phyloP scores from a whole-genome alignment of 2,888 invertebrate genomes.

The Phragmatobia fuliginosa region DNA sequence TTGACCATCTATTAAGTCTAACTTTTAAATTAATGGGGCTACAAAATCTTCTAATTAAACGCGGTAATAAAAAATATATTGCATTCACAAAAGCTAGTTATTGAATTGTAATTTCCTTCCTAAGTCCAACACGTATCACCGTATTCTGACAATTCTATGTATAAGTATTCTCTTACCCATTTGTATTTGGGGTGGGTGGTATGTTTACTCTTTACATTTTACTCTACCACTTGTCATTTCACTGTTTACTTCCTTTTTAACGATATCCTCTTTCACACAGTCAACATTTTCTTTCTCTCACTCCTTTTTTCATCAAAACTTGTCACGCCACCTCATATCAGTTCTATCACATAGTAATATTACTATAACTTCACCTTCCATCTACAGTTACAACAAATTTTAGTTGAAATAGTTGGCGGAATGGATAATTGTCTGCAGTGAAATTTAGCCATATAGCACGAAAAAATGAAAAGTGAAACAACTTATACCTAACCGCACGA shows the following conservation, averaged over 20 bases:
- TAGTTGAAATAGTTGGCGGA: background rate
- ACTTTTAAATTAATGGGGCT: constrained; percentile 4
- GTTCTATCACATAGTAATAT: background rate
- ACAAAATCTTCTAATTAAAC: constrained; percentile 3
- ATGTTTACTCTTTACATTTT: too few species aligned
- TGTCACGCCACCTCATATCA: background rate
- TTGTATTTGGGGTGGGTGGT: too few species aligned
- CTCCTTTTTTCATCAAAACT: too few species aligned
- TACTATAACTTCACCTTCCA: background rate
- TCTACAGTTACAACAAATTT: background rate
- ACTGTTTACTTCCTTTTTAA: too few species aligned
- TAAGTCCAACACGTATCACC: background rate
- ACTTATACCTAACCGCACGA: constrained; percentile 2
- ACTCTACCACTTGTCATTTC: too few species aligned
- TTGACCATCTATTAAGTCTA: constrained; percentile 2
- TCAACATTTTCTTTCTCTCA: too few species aligned
- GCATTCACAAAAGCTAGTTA: constrained; percentile 2
- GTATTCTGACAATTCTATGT: too few species aligned
- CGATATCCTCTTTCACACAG: too few species aligned
- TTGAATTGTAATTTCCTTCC: background rate
- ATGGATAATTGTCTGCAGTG: background rate
- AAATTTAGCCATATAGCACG: background rate
- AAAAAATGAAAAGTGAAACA: background rate
- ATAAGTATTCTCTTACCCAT: too few species aligned
- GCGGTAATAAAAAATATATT: constrained; percentile 6